Evolutionary conservation across 2,797 vertebrate species (phyloP), one percentile per base, ranked within the genome.

Genomic region (Syngnathus acus): DNA sequence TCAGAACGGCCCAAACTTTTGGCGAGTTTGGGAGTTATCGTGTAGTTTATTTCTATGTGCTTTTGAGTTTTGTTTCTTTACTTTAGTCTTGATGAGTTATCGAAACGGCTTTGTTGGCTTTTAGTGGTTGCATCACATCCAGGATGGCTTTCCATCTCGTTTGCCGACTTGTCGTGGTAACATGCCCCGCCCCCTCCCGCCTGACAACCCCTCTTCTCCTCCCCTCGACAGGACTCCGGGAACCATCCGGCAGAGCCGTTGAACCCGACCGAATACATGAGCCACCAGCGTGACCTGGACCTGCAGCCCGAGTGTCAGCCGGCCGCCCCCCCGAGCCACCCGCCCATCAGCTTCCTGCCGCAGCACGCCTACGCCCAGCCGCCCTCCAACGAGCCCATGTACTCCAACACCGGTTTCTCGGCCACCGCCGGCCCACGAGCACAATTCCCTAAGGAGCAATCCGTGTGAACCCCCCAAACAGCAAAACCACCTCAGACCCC

Each of bases 211-310:
- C 64, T 51, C 54, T 74, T 60, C 76, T 75, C 70, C 84, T 64
- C 87, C 64, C 85, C 70, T 76, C 62, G 8, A 48, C 89, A 94
- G 94, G 93, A 92, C 89, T 88, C 91, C 90, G 90, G 89, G 89
- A 90, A 88, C 80, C 85, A 78, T 76, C 88, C 86, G 89, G 80
- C 94, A 88, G 92, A 92, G 83, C 74, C 91, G 87, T 75, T 92
- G 86, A 91, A 92, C 87, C 89, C 90, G 71, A 84, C 89, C 82
- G 89, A 92, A 83, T 92, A 92, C 89, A 86, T 94, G 91, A 94
- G 81, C 85, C 86, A 85, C 82, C 92, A 85, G 72, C 90, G 84
- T 72, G 70, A 84, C 81, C 72, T 83, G 81, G 89, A 94, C 65
- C 86, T 86, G 72, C 84, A 84, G 71, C 88, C 92, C 62, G 88